A percentile compares a stretch with the other conserved stretches of the same genome.
phyloP scores from a whole-genome alignment of 2,888 invertebrate genomes.

The Hypercompe scribonia region DNA sequence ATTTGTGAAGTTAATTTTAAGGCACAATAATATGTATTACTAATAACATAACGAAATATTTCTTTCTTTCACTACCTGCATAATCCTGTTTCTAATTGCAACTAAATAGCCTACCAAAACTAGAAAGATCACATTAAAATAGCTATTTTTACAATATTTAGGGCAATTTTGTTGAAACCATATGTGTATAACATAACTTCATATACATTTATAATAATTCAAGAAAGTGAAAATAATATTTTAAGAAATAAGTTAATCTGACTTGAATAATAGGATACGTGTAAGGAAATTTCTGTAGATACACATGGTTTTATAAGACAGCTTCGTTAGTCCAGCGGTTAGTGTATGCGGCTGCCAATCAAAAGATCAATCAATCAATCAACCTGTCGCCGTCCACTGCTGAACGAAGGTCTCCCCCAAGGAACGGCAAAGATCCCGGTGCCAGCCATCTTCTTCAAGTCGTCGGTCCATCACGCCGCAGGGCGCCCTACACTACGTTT shows the following conservation, averaged over 20 bases:
- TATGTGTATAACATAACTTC: not conserved
- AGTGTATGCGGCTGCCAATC: too few species aligned
- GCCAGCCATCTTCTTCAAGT: too few species aligned
- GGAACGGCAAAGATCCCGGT: too few species aligned
- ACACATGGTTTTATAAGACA: too few species aligned
- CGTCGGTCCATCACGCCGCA: too few species aligned
- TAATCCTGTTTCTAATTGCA: not conserved
- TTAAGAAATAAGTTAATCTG: not conserved
- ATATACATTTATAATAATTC: not conserved
- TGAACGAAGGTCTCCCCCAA: too few species aligned
- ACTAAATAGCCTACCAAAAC: not conserved
- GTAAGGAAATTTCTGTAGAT: not conserved
- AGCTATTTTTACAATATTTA: not conserved
- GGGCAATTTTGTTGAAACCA: not conserved
- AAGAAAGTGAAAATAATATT: not conserved
- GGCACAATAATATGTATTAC: not conserved
- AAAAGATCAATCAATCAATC: too few species aligned
- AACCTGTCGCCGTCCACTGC: too few species aligned
- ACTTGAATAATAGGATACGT: not conserved
- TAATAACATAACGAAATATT: not conserved
- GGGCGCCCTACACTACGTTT: too few species aligned
- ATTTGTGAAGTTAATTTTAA: not conserved
- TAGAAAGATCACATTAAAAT: not conserved
- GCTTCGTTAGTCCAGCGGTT: too few species aligned
- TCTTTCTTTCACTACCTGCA: not conserved